Evolutionary conservation across 1,140 invertebrate genomes (phyloP).

Genomic region (Nasonia longicornis): DNA sequence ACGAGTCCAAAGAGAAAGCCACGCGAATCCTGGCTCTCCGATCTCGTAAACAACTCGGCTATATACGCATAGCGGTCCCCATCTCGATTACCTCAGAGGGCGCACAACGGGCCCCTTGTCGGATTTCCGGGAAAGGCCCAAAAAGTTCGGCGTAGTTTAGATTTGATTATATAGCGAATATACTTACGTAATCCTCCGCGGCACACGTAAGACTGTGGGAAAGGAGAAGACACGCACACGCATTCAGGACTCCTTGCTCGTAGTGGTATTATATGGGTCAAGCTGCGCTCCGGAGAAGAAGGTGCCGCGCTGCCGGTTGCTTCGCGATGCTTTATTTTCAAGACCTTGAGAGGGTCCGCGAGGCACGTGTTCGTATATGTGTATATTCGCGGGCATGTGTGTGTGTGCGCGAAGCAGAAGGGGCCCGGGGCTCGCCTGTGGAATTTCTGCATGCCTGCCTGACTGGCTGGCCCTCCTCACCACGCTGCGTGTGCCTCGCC

Average conservation of each 20-base stretch:
- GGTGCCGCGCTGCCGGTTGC: conserved; percentile 14
- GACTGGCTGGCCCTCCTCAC: conserved; percentile 3
- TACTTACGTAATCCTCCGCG: conserved; percentile 34
- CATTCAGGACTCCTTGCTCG: background rate
- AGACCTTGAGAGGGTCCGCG: conserved; percentile 45
- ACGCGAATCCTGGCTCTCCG: background rate
- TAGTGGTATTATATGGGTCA: conserved; percentile 55
- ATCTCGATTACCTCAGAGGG: no score
- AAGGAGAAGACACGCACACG: conserved; percentile 41
- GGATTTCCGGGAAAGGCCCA: conserved; percentile 32
- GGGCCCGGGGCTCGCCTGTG: conserved; percentile 27
- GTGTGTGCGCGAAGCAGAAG: background rate
- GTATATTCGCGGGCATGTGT: conserved; percentile 20
- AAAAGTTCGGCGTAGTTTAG: conserved; percentile 36
- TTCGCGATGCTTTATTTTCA: conserved; percentile 49
- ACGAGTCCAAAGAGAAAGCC: background rate
- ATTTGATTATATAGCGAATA: conserved; percentile 36
- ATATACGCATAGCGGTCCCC: background rate
- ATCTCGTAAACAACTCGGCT: background rate
- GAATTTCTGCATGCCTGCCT: conserved; percentile 34
- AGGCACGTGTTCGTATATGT: conserved; percentile 36
- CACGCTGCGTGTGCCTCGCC: background rate
- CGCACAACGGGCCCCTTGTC: background rate
- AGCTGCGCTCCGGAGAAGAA: conserved; percentile 48
- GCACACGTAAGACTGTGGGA: conserved; percentile 38